phyloP scores from a whole-genome alignment of 2,888 invertebrate genomes.

The Eumacrocentrus americanus region DNA sequence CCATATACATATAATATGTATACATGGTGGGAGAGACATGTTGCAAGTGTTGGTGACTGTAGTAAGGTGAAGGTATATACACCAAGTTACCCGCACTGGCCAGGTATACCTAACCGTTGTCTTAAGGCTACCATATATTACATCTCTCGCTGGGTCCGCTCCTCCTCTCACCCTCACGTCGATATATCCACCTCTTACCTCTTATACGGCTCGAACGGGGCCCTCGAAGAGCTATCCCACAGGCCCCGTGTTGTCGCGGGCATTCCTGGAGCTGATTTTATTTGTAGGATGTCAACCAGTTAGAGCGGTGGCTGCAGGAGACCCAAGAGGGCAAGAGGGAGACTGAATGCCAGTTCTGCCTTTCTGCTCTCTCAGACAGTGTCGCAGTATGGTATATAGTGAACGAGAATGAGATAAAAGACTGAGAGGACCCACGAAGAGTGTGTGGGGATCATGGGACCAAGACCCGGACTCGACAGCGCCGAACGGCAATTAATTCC shows the following conservation, averaged over 20 bases:
- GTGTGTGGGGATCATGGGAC: conserved; percentile 41
- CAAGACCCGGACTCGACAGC: conserved; percentile 50
- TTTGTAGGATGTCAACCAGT: conserved; percentile 59
- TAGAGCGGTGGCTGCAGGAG: conserved; percentile 44
- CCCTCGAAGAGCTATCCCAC: conserved; percentile 50
- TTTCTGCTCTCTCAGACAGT: conserved; percentile 6
- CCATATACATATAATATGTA: too few relatives aligned
- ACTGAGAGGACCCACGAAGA: conserved; percentile 25
- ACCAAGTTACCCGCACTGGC: conserved; percentile 34
- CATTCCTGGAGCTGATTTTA: conserved; percentile 60
- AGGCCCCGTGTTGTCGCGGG: conserved; percentile 56
- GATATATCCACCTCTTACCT: conserved; percentile 32
- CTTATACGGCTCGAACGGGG: too few relatives aligned
- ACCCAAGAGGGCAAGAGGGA: conserved; percentile 35
- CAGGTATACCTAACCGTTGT: conserved; percentile 51
- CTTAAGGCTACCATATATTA: conserved; percentile 56
- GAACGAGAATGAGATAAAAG: conserved; percentile 27
- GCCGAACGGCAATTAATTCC: conserved; percentile 59
- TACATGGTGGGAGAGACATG: not conserved
- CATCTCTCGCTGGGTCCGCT: conserved; percentile 38
- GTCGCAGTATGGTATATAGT: conserved; percentile 24
- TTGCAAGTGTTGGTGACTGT: conserved; percentile 14
- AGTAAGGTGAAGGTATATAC: conserved; percentile 37
- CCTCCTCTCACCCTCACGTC: conserved; percentile 31
- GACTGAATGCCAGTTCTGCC: conserved; percentile 38